Evolutionary conservation across 2,113 vertebrate species (phyloP).

Genomic region (Suncus etruscus): DNA sequence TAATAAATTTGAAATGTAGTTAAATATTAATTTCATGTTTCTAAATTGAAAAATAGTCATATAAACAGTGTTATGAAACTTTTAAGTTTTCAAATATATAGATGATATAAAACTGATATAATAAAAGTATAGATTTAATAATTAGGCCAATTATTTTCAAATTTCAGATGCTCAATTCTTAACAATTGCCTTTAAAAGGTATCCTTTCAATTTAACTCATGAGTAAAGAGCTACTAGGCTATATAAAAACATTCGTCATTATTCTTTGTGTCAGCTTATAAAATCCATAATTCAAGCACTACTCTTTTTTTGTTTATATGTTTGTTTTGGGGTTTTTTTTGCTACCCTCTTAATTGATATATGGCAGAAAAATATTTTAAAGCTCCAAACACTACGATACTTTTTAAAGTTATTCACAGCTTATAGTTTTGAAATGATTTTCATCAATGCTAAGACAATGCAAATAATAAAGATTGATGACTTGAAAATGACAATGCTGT

Average conservation of each 20-base stretch:
- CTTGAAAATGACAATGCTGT: background rate
- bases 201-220: constrained; percentile 25
- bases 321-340: too few relatives aligned
- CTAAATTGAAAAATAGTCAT: constrained; percentile 66
- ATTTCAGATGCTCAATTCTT: constrained; percentile 41
- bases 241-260: constrained; percentile 29
- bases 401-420: constrained; percentile 10
- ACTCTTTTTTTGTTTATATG: too few relatives aligned
- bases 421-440: constrained; percentile 47
- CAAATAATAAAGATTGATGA: constrained; percentile 9
- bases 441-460: background rate
- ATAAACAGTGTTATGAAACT: constrained; percentile 23
- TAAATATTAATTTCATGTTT: constrained; percentile 82
- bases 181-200: constrained; percentile 28
- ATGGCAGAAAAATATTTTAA: constrained; percentile 51
- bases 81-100: constrained; percentile 44
- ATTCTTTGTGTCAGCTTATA: constrained; percentile 3
- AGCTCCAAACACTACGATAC: background rate
- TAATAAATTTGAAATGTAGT: constrained; percentile 72
- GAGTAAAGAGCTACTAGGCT: constrained; percentile 8
- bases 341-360: constrained; percentile 2
- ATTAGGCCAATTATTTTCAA: constrained; percentile 50
- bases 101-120: constrained; percentile 42
- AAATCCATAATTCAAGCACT: background rate
- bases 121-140: constrained; percentile 52